These are phyloP conservation scores for Eilema depressum DNA, from an alignment of 2,888 invertebrate species.

Conservation along the genomic window DNA sequence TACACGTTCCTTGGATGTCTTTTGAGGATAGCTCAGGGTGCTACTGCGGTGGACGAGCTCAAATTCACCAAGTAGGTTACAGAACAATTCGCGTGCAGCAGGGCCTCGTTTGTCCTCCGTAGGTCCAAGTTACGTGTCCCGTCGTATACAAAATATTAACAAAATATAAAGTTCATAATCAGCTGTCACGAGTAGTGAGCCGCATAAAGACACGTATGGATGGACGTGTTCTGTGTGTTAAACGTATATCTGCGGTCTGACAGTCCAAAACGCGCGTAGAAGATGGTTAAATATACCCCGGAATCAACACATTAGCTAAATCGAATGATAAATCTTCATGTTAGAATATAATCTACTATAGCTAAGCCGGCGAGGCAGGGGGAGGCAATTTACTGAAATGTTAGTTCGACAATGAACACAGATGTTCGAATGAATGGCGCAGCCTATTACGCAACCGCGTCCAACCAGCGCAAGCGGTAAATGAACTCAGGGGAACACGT, in stretches of 20 bases:
- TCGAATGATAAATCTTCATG: slow-evolving; percentile 7
- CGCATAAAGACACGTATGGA: too few species aligned
- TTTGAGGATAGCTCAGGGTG: too few species aligned
- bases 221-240: too few species aligned
- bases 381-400: slow-evolving; percentile 5
- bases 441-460: background rate
- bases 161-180: too few species aligned
- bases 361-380: slow-evolving; percentile 7
- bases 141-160: too few species aligned
- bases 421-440: background rate
- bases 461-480: background rate
- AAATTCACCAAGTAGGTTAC: too few species aligned
- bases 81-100: too few species aligned
- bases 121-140: too few species aligned
- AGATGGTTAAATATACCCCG: background rate
- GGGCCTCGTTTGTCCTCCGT: too few species aligned
- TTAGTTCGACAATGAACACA: slow-evolving; percentile 10
- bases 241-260: background rate
- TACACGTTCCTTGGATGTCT: too few species aligned
- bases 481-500: background rate
- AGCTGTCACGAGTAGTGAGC: too few species aligned
- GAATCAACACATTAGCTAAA: background rate
- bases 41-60: too few species aligned
- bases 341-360: slow-evolving; percentile 9
- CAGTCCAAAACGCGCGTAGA: background rate